Percentiles rank a stretch among this genome's conserved stretches.
These are phyloP conservation scores for Heliconius ethilla DNA, from an alignment of 2,888 invertebrate genomes.

Conservation along the genomic window DNA sequence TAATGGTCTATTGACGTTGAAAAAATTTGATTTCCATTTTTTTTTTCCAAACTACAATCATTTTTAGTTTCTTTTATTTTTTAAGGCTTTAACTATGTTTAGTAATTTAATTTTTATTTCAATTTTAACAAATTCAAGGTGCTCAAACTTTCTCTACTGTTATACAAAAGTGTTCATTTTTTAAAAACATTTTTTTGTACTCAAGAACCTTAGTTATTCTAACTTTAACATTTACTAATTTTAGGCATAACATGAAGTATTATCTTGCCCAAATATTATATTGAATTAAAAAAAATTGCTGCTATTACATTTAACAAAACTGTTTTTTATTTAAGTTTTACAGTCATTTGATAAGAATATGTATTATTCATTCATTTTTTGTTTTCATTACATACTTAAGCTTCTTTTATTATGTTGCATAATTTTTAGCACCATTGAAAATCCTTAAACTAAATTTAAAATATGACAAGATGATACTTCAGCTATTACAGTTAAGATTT, in stretches of 20 bases:
- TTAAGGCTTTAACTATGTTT: not conserved
- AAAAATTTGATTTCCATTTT: slow-evolving; percentile 27
- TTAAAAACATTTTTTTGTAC: slow-evolving; percentile 10
- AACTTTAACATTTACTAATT: not conserved
- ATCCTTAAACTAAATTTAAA: not conserved
- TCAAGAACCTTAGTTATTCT: not conserved
- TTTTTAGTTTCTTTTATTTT: not conserved
- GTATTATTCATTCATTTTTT: not conserved
- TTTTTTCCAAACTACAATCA: slow-evolving; percentile 42
- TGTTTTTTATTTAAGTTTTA: not conserved
- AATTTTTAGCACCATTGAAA: not conserved
- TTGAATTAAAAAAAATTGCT: not conserved
- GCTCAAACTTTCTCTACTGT: slow-evolving; percentile 19
- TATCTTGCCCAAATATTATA: not conserved
- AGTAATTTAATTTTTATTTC: not conserved
- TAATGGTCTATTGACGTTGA: slow-evolving; percentile 36
- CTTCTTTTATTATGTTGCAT: not conserved
- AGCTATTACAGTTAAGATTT: not conserved
- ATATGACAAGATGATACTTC: not conserved
- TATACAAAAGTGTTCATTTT: slow-evolving; percentile 36
- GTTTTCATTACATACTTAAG: not conserved
- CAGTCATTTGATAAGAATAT: not conserved
- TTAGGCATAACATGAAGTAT: not conserved
- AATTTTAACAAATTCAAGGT: slow-evolving; percentile 26
- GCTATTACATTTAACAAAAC: not conserved